Evolutionary conservation across 2,113 vertebrate species (phyloP).

Genomic region (Aptenodytes forsteri): DNA sequence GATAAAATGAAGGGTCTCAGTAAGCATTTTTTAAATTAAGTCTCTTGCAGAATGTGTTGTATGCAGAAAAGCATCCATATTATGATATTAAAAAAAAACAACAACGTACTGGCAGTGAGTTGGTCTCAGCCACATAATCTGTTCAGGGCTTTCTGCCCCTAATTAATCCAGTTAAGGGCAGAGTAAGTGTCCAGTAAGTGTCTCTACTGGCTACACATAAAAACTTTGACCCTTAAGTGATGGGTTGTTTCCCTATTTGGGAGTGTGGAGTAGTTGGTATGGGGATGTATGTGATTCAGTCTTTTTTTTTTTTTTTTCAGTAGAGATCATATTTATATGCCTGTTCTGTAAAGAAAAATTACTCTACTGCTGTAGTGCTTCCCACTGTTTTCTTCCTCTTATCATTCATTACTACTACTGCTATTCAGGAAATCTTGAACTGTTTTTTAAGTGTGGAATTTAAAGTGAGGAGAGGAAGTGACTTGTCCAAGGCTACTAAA

Average conservation of each 20-base stretch:
- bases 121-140: not conserved
- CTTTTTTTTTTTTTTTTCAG: not conserved
- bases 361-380: not conserved
- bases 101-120: not conserved
- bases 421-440: not conserved
- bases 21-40: not conserved
- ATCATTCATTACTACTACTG: not conserved
- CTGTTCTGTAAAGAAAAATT: not conserved
- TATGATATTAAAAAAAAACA: not conserved
- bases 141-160: not conserved
- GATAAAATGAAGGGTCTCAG: not conserved
- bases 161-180: not conserved
- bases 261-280: not conserved
- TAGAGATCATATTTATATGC: not conserved
- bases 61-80: not conserved
- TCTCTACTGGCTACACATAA: not conserved
- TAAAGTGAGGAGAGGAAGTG: not conserved
- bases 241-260: not conserved
- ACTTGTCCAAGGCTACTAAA: not conserved
- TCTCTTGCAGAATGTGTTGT: not conserved
- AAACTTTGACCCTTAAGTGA: not conserved
- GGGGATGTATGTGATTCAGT: not conserved
- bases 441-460: not conserved
- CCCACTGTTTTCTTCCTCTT: not conserved
- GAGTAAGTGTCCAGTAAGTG: not conserved